Evolutionary conservation across 2,888 invertebrate genomes (phyloP), one percentile per base, ranked within the genome.

Genomic region (Cenopis cana): DNA sequence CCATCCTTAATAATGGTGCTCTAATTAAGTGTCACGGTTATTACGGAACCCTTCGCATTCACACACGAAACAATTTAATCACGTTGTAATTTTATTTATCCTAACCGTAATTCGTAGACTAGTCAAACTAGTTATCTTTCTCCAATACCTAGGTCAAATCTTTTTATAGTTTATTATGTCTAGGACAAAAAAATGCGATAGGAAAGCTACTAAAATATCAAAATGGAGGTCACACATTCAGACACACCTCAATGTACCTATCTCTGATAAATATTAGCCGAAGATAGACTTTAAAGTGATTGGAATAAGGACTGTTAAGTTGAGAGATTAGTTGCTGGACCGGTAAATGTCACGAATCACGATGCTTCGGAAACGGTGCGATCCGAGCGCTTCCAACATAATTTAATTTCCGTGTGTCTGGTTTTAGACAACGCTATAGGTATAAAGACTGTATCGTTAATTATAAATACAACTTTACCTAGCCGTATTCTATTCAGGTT

Each of bases 361-460:
- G 49, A 66, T 54, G 29, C 17, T 67, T 71, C 71, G 71, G 71
- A 71, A 71, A 67, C 59, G 46, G 54, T 20, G 70, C 54, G 68
- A 68, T 38, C 55, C 62, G 66, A 36, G 71, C 50, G 50, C 62
- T 36, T 66, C 66, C 49, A 71, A 61, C 71, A 71, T 67, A 67
- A 71, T 71, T 71, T 71, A 71, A 71, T 71, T 71, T 71, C 71
- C 71, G 60, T 55, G 50, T 55, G 71, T 71, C 71, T 67, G 67
- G 56, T 61, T 71, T 71, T 70, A 70, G 70, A 70, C 70, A 69
- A 69, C 56, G 69, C 50, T 59, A 65, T 57, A 69, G 62, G 50
- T 33, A 33, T 33, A n/a, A n/a, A n/a, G n/a, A n/a, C n/a, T n/a
- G n/a, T n/a, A n/a, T n/a, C n/a, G n/a, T n/a, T n/a, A n/a, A n/a